Percentiles rank a stretch among this genome's conserved stretches.
phyloP scores from a whole-genome alignment of 2,888 invertebrate species.

The Parnassius glacialis region DNA sequence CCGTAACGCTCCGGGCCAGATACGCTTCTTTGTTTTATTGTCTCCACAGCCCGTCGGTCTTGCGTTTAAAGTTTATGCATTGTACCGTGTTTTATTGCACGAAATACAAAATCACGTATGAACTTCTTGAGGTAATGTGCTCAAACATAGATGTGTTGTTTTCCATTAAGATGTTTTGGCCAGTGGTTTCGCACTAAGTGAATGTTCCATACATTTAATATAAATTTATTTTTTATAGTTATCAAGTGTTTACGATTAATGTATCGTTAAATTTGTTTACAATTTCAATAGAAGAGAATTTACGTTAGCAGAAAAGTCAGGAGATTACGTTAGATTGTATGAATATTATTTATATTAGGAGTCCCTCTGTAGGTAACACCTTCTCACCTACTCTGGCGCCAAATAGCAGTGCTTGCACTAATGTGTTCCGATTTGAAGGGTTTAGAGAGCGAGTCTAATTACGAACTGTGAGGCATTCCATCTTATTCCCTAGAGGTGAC shows the following conservation, averaged over 20 bases:
- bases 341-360: no score
- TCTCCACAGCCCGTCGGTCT: conserved; percentile 78
- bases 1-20: conserved; percentile 63
- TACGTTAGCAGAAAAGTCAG: no score
- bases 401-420: no score
- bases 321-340: no score
- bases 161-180: conserved; percentile 43
- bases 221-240: background rate
- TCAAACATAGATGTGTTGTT: conserved; percentile 59
- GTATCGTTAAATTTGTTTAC: no score
- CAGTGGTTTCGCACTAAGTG: conserved; percentile 38
- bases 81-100: conserved; percentile 78
- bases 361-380: no score
- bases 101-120: conserved; percentile 75
- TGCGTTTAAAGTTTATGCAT: conserved; percentile 80
- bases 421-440: no score
- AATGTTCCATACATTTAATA: conserved; percentile 1
- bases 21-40: conserved; percentile 79
- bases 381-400: no score
- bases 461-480: no score
- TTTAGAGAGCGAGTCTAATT: no score
- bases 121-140: conserved; percentile 68
- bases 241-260: background rate
- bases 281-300: no score
- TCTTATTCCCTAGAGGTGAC: no score